Evolutionary conservation across 64 coral and sea anemone species (phyloP), one percentile per base, ranked within the genome.

Genomic region (Montipora sp.): DNA sequence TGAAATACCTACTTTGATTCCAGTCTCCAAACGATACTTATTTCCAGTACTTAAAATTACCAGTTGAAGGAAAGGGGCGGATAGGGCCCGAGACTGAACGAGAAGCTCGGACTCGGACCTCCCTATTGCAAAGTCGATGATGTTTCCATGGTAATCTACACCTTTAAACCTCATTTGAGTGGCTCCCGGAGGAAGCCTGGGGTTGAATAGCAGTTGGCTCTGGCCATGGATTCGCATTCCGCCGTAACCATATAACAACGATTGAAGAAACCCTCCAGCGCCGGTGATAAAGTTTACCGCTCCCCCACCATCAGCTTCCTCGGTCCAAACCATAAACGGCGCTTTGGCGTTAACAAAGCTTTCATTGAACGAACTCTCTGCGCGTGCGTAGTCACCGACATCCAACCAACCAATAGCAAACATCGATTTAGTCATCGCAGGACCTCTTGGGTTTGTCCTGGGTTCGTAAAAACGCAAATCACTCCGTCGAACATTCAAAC

Each of bases 401-500:
- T 94, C 98, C 5, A 99, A 59, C 98, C 98, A 99, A 55, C 91
- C 91, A 73, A 99, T 80, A 24, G 98, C 85, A 63, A 99, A 99
- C 98, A 99, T 99, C 4, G 98, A 89, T 79, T 99, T 99, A 7
- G 98, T 96, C 98, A 99, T 99, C 3, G 98, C 98, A 1, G 98
- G 98, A 4, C 98, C 94, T 51, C 66, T n/a, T 13, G 94, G 94
- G 8, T 92, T 81, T 21, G 98, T 99, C 55, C 95, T 89, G 51
- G 89, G 63, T 15, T 96, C 98, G 70, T 99, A 99, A 21, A 99
- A 59, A 2, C 68, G 81, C 47, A 99, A 66, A 59, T 99, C 94
- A 53, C 85, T 96, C 18, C 75, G 80, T 61, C 98, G 83, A 27
- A 96, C 87, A 47, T 92, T 73, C 16, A 22, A 22, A 11, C 89